These are phyloP conservation scores for Muschampia plurimacula DNA, from an alignment of 2,888 invertebrate genomes.

Conservation along the genomic window DNA sequence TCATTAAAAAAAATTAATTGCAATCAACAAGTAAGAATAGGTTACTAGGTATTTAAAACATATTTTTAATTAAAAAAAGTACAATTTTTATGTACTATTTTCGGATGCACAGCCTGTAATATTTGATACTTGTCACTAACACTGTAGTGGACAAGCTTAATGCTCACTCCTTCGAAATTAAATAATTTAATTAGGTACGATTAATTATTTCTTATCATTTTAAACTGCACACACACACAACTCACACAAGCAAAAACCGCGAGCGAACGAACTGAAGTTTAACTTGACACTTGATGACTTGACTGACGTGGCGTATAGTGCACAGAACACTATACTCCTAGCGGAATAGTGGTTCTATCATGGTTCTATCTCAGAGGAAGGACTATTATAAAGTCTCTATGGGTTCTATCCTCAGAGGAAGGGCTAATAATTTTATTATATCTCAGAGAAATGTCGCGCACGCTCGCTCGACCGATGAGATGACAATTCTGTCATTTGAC, in stretches of 20 bases:
- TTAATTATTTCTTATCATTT: not conserved
- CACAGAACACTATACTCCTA: too few species aligned
- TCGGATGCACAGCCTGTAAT: not conserved
- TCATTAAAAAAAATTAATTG: conserved; percentile 57
- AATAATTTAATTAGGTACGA: not conserved
- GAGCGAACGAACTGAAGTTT: not conserved
- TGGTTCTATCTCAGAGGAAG: too few species aligned
- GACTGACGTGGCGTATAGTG: too few species aligned
- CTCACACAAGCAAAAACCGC: not conserved
- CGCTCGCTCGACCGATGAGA: too few species aligned
- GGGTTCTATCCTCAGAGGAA: too few species aligned
- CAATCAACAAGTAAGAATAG: not conserved
- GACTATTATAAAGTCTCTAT: too few species aligned
- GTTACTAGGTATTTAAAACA: conserved; percentile 45
- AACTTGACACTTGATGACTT: too few species aligned
- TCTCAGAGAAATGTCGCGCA: too few species aligned
- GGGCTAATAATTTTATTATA: too few species aligned
- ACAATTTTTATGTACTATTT: not conserved
- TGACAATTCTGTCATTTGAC: too few species aligned
- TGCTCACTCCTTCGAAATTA: conserved; percentile 44
- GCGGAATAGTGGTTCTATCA: too few species aligned
- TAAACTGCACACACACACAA: not conserved
- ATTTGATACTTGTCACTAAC: conserved; percentile 71
- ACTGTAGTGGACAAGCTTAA: conserved; percentile 79
- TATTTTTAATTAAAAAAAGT: conserved; percentile 1